Base-by-base conservation (phyloP, 2,113 vertebrate genomes). In the Anhinga anhinga region DNA sequence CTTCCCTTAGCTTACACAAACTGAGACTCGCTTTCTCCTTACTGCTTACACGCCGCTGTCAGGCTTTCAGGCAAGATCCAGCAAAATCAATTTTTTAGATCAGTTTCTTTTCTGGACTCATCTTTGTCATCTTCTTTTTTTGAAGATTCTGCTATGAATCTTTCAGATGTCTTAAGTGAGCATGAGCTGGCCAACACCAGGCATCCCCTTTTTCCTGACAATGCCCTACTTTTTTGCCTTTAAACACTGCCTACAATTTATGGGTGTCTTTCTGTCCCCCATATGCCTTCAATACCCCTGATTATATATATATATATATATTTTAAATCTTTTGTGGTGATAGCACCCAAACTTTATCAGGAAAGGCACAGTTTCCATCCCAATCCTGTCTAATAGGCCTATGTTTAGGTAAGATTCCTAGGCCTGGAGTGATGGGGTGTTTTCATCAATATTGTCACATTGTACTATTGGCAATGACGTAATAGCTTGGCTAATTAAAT, bases 401-500 rank as follows among this genome's bases (percentile, higher is more conserved):
- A 9, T 78, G 21, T 66, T 92, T 63, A 74, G 59, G 59, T 53
- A 55, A 81, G 45, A 26, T 83, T 74, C 29, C 62, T 82, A 17
- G 49, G 42, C 45, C 58, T 74, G 18, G 32, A 83, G 6, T 26
- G 88, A 26, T 83, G 32, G 55, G 8, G 1, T 88, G 55, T 91
- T 94, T 89, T 77, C 82, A 91, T 96, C 76, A 88, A 21, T 94
- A 67, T 87, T 90, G 89, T 89, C 62, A 90, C 84, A 62, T n/a
- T 87, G 58, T 86, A 44, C 71, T 88, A 5, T 85, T 76, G 91
- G 45, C 84, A 82, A 86, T 96, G 93, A 97, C 17, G 63, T 94
- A 96, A 93, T 88, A 77, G 78, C 78, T 90, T 80, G 87, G 70
- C 89, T 95, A 95, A 94, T 97, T 96, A 95, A 93, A 91, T 95